phyloP scores from a whole-genome alignment of 2,113 vertebrate genomes.

The Trinectes maculatus region DNA sequence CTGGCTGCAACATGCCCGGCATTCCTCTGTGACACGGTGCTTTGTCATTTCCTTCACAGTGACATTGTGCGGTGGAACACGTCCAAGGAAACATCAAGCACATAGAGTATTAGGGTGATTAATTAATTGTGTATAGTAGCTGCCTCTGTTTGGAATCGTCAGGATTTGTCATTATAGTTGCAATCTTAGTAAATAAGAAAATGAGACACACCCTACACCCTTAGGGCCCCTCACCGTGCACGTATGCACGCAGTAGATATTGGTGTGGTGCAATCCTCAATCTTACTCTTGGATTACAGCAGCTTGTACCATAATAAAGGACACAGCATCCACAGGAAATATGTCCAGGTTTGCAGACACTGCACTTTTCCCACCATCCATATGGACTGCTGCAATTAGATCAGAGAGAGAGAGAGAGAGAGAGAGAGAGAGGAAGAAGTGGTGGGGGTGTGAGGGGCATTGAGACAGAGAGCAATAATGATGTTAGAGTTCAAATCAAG shows the following conservation, averaged over 20 bases:
- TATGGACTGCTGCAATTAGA: constrained; percentile 72
- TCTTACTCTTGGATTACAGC: constrained; percentile 31
- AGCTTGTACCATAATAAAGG: constrained; percentile 49
- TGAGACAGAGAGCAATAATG: constrained; percentile 35
- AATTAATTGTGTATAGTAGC: constrained; percentile 14
- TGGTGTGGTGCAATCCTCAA: constrained; percentile 9
- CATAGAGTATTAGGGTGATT: background rate
- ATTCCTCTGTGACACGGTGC: constrained; percentile 67
- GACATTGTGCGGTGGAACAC: constrained; percentile 41
- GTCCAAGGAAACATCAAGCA: constrained; percentile 12
- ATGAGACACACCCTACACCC: background rate
- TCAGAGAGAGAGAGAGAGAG: constrained; percentile 48
- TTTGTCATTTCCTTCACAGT: constrained; percentile 64
- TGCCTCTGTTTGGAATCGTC: background rate
- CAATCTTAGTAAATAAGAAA: background rate
- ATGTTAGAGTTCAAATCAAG: constrained; percentile 72
- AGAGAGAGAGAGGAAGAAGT: background rate
- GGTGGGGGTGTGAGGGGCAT: constrained; percentile 3
- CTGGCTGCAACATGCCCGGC: constrained; percentile 66
- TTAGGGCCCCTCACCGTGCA: background rate
- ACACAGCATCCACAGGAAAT: constrained; percentile 54
- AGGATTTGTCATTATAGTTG: background rate
- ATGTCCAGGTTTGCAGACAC: constrained; percentile 68
- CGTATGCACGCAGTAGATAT: background rate
- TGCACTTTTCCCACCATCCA: constrained; percentile 69